Base-by-base conservation (phyloP, 2,113 vertebrate genomes). In the Brevimyrus niger region DNA sequence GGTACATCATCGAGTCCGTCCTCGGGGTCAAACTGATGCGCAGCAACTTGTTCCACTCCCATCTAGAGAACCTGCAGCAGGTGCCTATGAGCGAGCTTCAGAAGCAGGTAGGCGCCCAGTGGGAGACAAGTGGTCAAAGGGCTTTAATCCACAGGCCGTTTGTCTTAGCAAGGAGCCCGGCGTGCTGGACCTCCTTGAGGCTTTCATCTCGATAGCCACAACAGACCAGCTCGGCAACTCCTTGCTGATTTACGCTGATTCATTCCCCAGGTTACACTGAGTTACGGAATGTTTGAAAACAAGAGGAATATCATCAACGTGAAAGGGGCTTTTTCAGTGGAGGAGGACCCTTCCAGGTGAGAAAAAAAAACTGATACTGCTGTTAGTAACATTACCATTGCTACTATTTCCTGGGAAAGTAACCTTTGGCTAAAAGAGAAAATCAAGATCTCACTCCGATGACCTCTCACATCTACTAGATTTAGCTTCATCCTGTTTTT, bases 31-130 rank as follows among this genome's bases (percentile, higher is more conserved):
- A 96, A 65, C 96, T 98, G 35, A 95, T 94, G 92, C 95, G 97
- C 44, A 97, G 97, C 0, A 94, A 97, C 27, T 93, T 98, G 90
- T 99, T 99, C 94, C 98, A 98, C 93, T 99, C 98, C 0, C 98
- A 99, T 93, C 94, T 99, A 94, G 98, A 99, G 94, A 98, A 98
- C 93, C 97, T 99, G 80, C 97, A 96, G 42, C 95, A 98, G 93
- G 97, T 99, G 92, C 95, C 96, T 19, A 91, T 95, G 92, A 93
- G 96, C 0, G 96, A 97, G 92, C 94, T 98, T 42, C 96, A 95
- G 2, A 96, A 95, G 31, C 98, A 98, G 97, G 97, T 98, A 93
- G 10, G 91, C 35, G 76, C 53, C 19, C 48, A 55, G n/a, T 13
- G 69, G 10, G 15, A 42, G 31, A 5, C 38, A 2, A 8, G 27